Evolutionary conservation across 1,140 invertebrate genomes (phyloP).

Genomic region (Drosophila repletoides): DNA sequence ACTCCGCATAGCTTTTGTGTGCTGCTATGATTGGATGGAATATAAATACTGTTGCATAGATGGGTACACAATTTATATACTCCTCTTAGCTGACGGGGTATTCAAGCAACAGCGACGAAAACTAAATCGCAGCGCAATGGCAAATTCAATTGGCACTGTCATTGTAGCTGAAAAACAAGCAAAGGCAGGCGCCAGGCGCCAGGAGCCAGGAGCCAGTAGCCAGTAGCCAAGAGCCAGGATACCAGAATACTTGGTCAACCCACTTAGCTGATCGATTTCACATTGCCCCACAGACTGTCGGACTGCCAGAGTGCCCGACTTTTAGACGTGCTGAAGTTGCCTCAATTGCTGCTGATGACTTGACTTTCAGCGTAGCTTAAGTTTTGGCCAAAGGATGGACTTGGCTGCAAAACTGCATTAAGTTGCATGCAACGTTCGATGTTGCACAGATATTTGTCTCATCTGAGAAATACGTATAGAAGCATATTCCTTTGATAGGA

Average conservation of each 20-base stretch:
- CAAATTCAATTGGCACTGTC: conserved; percentile 74
- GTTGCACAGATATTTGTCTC: conserved; percentile 7
- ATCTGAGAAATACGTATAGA: no score
- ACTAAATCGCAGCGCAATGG: conserved; percentile 18
- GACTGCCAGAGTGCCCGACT: no score
- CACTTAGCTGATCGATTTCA: conserved; percentile 70
- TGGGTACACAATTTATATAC: no score
- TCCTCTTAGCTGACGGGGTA: no score
- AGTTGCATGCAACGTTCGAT: conserved; percentile 9
- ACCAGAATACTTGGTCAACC: conserved; percentile 10
- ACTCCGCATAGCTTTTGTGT: no score
- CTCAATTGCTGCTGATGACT: conserved; percentile 43
- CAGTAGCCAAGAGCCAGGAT: background rate
- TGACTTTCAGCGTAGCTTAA: conserved; percentile 42
- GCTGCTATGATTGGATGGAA: no score
- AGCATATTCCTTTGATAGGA: background rate
- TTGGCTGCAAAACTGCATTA: conserved; percentile 9
- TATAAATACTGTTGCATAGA: no score
- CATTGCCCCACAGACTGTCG: conserved; percentile 41
- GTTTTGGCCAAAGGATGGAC: background rate
- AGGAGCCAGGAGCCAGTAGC: background rate
- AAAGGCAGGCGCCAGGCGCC: conserved; percentile 1
- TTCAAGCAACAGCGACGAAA: conserved; percentile 10
- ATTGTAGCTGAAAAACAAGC: conserved; percentile 45
- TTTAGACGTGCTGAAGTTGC: conserved; percentile 40